Conservation (phyloP, 2,797 vertebrate genomes). For the Sebastes kiyomatsui region DNA sequence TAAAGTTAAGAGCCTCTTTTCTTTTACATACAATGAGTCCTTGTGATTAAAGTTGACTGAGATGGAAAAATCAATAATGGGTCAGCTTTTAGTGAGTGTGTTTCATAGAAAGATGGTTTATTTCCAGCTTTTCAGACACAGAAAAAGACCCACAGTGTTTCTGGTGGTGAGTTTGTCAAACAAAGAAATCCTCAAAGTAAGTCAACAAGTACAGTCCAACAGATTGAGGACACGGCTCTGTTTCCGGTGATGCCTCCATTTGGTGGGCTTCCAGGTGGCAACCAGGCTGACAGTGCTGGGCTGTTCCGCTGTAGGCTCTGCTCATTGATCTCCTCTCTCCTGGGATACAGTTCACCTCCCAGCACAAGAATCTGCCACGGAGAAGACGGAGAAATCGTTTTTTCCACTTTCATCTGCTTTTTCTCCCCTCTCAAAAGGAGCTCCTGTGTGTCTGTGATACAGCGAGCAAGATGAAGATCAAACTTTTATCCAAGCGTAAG, state of each 20-base stretch:
- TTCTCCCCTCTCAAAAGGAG: constrained; percentile 15
- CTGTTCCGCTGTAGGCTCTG: constrained; percentile 48
- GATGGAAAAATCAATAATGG: constrained; percentile 40
- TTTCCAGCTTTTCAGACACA: constrained; percentile 10
- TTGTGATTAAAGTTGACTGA: constrained; percentile 29
- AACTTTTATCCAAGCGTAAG: constrained; percentile 46
- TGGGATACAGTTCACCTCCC: constrained; percentile 36
- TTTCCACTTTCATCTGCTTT: constrained; percentile 34
- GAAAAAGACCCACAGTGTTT: neutral
- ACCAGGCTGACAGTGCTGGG: constrained; percentile 15
- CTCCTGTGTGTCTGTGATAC: constrained; percentile 32
- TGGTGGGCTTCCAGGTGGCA: constrained; percentile 54
- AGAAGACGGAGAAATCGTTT: constrained; percentile 46
- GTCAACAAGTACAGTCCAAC: constrained; percentile 31
- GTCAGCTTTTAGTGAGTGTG: constrained; percentile 17
- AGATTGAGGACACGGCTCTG: constrained; percentile 43
- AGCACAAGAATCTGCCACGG: constrained; percentile 28
- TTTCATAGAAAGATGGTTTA: constrained; percentile 15
- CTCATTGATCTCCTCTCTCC: constrained; percentile 56
- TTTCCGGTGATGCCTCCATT: constrained; percentile 37
- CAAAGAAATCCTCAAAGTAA: constrained; percentile 34
- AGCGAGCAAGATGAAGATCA: constrained; percentile 47
- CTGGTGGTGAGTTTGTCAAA: neutral
- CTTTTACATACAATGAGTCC: neutral
- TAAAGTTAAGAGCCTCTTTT: neutral